Evolutionary conservation across 2,888 invertebrate genomes (phyloP).

Genomic region (Drosophila cyrtoloma): DNA sequence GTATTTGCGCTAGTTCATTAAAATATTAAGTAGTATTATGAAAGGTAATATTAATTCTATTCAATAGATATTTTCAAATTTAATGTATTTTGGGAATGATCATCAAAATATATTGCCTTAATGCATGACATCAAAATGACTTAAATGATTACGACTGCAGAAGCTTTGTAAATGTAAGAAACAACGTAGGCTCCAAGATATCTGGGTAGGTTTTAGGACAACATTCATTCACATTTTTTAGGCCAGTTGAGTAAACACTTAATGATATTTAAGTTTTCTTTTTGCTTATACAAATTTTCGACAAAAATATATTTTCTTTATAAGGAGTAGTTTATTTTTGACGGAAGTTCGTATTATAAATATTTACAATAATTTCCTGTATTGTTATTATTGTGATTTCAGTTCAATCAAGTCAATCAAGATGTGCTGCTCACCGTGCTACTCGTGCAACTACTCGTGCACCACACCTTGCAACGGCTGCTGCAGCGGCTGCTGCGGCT

Average conservation of each 20-base stretch:
- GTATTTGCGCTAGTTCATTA: background rate
- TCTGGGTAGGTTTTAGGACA: background rate
- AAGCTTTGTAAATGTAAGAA: background rate
- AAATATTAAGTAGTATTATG: no score
- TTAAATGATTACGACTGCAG: background rate
- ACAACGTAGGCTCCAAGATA: background rate
- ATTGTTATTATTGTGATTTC: background rate
- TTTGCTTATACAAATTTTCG: background rate
- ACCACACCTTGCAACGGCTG: constrained; percentile 26
- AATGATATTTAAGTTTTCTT: background rate
- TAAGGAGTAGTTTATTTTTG: background rate
- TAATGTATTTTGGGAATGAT: no score
- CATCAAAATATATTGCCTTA: background rate
- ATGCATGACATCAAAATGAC: background rate
- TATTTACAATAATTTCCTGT: background rate
- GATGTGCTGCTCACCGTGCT: constrained; percentile 22
- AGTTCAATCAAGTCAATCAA: background rate
- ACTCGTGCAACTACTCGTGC: constrained; percentile 26
- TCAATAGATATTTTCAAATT: background rate
- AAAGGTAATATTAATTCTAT: no score
- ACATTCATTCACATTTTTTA: background rate
- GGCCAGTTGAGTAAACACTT: background rate
- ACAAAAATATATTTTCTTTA: background rate
- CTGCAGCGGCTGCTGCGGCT: constrained; percentile 25
- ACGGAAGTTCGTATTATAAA: background rate